Evolutionary conservation across 2,888 invertebrate genomes (phyloP).

Genomic region (Panorpa germanica): DNA sequence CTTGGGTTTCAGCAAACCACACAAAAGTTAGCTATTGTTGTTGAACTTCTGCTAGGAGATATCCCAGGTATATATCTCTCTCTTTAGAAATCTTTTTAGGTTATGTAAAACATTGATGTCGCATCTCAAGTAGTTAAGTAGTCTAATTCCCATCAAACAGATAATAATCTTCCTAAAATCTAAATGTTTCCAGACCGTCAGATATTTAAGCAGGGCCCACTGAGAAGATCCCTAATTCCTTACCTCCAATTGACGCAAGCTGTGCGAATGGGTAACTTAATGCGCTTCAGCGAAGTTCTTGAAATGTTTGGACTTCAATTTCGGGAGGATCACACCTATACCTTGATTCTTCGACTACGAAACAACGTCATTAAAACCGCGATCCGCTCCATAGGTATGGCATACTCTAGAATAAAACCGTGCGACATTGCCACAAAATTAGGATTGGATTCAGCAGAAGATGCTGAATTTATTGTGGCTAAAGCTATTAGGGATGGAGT

Average conservation of each 20-base stretch:
- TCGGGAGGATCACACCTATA: constrained; percentile 58
- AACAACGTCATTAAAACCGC: constrained; percentile 80
- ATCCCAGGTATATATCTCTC: too few species aligned
- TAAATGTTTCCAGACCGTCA: constrained; percentile 66
- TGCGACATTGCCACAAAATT: constrained; percentile 59
- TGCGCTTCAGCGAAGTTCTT: constrained; percentile 52
- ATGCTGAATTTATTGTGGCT: constrained; percentile 72
- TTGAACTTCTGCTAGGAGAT: constrained; percentile 59
- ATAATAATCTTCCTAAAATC: too few species aligned
- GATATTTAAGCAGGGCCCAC: constrained; percentile 52
- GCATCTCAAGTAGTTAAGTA: too few species aligned
- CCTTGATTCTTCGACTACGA: constrained; percentile 56
- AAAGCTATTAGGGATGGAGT: constrained; percentile 74
- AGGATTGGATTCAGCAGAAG: constrained; percentile 55
- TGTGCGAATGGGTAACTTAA: constrained; percentile 58
- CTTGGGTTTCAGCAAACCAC: constrained; percentile 69
- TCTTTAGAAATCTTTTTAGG: too few species aligned
- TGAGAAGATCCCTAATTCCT: constrained; percentile 51
- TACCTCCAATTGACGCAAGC: constrained; percentile 68
- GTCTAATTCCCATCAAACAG: too few species aligned
- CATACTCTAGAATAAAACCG: constrained; percentile 62
- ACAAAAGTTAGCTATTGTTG: constrained; percentile 54
- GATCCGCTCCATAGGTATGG: constrained; percentile 55
- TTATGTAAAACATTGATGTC: too few species aligned
- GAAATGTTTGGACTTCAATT: constrained; percentile 55